Evolutionary conservation across 2,113 vertebrate species (phyloP).

Genomic region (Bubo scandiacus): DNA sequence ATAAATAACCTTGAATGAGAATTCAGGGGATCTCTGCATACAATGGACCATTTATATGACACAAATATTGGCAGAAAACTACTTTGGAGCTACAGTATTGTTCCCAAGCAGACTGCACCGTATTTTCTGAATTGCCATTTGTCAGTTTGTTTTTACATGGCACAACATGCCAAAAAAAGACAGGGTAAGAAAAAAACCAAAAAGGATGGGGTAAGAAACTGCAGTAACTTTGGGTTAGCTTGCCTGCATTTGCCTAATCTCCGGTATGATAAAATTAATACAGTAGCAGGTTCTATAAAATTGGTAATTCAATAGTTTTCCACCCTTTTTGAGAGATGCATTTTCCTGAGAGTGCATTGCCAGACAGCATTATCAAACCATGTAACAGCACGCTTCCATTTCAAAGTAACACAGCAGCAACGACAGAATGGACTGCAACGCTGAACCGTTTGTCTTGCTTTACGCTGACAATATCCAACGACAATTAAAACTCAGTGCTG

Average conservation of each 20-base stretch:
- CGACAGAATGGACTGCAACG: neutral
- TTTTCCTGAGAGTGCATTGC: neutral
- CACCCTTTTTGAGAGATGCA: neutral
- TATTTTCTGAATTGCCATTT: constrained; percentile 36
- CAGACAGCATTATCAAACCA: neutral
- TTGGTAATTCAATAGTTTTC: neutral
- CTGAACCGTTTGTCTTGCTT: neutral
- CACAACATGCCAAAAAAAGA: neutral
- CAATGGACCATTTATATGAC: neutral
- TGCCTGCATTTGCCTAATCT: neutral
- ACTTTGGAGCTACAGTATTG: neutral
- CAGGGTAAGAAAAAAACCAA: no score
- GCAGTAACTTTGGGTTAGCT: neutral
- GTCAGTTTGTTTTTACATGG: neutral
- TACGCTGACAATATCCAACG: neutral
- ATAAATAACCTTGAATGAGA: constrained; percentile 24
- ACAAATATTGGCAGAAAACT: neutral
- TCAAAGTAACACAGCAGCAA: neutral
- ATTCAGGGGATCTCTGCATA: neutral
- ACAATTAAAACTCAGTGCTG: neutral
- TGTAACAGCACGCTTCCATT: neutral
- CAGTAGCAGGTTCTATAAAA: neutral
- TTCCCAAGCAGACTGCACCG: neutral
- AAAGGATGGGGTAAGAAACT: neutral
- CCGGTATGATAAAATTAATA: no score